These are phyloP conservation scores for Pao palembangensis DNA, from an alignment of 2,113 vertebrate genomes.

Conservation along the genomic window DNA sequence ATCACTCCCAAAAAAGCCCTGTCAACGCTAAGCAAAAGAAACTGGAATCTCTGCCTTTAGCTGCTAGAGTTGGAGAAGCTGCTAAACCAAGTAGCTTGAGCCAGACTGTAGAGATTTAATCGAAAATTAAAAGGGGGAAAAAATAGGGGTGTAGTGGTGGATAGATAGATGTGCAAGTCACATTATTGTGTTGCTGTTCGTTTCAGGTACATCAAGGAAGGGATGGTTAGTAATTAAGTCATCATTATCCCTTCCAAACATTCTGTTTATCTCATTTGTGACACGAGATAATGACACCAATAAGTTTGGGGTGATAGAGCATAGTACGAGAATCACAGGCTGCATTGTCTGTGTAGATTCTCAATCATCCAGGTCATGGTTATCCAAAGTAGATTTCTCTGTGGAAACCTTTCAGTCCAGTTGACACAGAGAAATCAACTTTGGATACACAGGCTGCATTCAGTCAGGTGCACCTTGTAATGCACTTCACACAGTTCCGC, in stretches of 20 bases:
- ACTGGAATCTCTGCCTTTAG: constrained; percentile 10
- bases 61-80: constrained; percentile 1
- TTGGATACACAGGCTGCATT: constrained; percentile 7
- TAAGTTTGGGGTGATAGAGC: not conserved
- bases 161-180: no score
- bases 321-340: constrained; percentile 10
- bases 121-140: not conserved
- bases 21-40: constrained; percentile 14
- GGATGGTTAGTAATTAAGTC: not conserved
- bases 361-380: no score
- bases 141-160: no score
- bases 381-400: no score
- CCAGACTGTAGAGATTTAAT: constrained; percentile 3
- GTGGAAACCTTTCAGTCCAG: no score
- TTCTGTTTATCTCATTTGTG: not conserved
- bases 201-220: not conserved
- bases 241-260: not conserved
- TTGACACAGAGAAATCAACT: no score
- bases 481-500: constrained; percentile 51
- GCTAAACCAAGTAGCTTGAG: constrained; percentile 11
- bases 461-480: constrained; percentile 65
- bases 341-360: no score
- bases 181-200: not conserved
- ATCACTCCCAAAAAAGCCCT: constrained; percentile 23
- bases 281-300: not conserved